Base-by-base conservation (phyloP, 2,888 invertebrate genomes). In the Elysia crispata region DNA sequence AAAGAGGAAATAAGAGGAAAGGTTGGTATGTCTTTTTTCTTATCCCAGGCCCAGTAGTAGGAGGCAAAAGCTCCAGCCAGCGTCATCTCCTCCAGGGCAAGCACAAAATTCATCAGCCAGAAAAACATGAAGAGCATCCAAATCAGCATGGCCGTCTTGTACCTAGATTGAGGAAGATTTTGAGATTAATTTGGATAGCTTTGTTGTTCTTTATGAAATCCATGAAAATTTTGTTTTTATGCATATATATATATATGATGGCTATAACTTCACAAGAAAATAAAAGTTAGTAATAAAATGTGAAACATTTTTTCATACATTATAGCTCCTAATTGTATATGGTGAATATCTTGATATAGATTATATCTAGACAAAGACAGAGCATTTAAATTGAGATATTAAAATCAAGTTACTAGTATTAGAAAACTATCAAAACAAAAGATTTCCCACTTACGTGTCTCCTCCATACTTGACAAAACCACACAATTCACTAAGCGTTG, bases 11-110 rank as follows among this genome's bases (percentile, higher is more conserved):
- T 94, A 1, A 98, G 94, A 0, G 97, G 96, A 90, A 97, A 97
- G 88, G 95, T 95, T 0, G 98, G 97, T 15, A 98, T 94, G 87
- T 96, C 94, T n/a, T 93, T 93, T 18, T 90, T 89, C 85, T 94
- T 94, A 83, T 95, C 94, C 89, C 95, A 96, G 0, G 98, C 97
- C 97, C 97, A 98, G 91, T 98, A 98, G 96, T 98, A 98, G 1
- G 92, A 90, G 49, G 93, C 92, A 86, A 94, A 94, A 0, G 94
- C 93, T n/a, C 94, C 83, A 62, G 98, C 97, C 69, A 99, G 93
- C 81, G 97, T 96, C 96, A 98, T 97, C 91, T 98, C 96, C 13
- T 96, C 95, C 30, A 82, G 97, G 93, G 28, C 97, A 30, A 96
- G 95, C 73, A 97, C 94, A 91, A 98, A 99, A 93, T 97, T 97